Evolutionary conservation across 2,888 invertebrate genomes (phyloP).

Genomic region (Lasioglossum figueresi): DNA sequence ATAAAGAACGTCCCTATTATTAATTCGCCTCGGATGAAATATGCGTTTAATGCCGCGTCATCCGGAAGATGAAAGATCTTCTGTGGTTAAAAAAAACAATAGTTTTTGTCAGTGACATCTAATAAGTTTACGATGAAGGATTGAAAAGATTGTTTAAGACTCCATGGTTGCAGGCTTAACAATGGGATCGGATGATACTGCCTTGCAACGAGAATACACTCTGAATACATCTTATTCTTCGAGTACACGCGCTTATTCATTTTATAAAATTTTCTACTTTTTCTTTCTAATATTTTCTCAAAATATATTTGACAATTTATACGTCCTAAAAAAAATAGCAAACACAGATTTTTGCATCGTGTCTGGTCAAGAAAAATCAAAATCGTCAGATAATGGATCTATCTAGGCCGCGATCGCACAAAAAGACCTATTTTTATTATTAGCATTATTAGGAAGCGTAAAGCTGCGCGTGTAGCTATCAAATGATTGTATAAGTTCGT

Average conservation of each 20-base stretch:
- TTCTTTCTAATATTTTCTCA: not conserved
- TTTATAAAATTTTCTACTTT: not conserved
- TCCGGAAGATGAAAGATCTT: constrained; percentile 27
- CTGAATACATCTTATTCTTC: not conserved
- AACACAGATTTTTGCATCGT: too few species aligned
- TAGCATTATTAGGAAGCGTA: too few species aligned
- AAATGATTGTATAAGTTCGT: too few species aligned
- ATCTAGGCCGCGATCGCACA: too few species aligned
- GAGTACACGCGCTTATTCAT: not conserved
- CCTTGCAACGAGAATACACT: not conserved
- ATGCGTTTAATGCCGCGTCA: constrained; percentile 19
- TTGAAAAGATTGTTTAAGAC: not conserved
- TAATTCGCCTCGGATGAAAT: constrained; percentile 24
- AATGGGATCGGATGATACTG: not conserved
- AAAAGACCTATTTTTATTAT: too few species aligned
- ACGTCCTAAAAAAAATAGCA: too few species aligned
- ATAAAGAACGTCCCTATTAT: constrained; percentile 34
- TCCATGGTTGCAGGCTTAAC: not conserved
- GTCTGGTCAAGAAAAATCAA: too few species aligned
- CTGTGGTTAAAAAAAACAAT: not conserved
- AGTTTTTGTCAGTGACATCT: not conserved
- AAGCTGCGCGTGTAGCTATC: too few species aligned
- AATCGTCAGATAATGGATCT: too few species aligned
- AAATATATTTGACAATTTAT: too few species aligned
- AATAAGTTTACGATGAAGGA: not conserved